Evolutionary conservation across 2,888 invertebrate species (phyloP).

Genomic region (Drosophila paracracens): DNA sequence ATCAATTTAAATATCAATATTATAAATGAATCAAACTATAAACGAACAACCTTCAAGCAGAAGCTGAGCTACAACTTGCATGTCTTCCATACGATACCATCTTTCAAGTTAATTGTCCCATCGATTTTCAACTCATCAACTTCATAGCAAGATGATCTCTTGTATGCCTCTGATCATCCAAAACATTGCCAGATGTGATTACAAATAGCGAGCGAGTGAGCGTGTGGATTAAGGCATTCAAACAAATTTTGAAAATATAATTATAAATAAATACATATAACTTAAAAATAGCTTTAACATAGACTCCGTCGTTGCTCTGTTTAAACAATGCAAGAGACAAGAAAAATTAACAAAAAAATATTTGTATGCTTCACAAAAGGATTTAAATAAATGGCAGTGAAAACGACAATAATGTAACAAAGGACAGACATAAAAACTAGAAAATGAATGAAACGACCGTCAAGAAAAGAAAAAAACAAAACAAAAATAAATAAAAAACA

Average conservation of each 20-base stretch:
- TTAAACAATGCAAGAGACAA: constrained; percentile 13
- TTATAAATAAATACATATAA: constrained; percentile 18
- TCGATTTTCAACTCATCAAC: constrained; percentile 30
- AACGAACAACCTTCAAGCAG: constrained; percentile 22
- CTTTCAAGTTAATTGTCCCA: constrained; percentile 18
- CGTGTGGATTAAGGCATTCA: constrained; percentile 31
- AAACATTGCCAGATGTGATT: constrained; percentile 34
- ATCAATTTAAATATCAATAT: constrained; percentile 4
- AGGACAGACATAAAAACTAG: constrained; percentile 46
- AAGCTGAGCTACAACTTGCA: constrained; percentile 44
- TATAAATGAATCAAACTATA: constrained; percentile 7
- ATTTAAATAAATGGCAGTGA: constrained; percentile 55
- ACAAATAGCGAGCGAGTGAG: constrained; percentile 56
- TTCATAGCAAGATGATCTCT: constrained; percentile 19
- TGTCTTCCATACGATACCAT: constrained; percentile 32
- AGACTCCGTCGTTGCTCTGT: constrained; percentile 25
- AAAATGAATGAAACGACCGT: constrained; percentile 23
- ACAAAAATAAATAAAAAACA: background rate
- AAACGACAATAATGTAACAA: constrained; percentile 52
- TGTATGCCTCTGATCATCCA: constrained; percentile 25
- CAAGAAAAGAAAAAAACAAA: constrained; percentile 17
- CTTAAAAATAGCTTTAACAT: constrained; percentile 27
- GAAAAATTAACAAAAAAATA: constrained; percentile 22
- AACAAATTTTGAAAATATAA: constrained; percentile 1
- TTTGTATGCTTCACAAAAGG: constrained; percentile 42